A percentile compares a stretch with the other conserved stretches of the same genome.
phyloP scores from a whole-genome alignment of 2,888 invertebrate species.

The Troilus luridus region DNA sequence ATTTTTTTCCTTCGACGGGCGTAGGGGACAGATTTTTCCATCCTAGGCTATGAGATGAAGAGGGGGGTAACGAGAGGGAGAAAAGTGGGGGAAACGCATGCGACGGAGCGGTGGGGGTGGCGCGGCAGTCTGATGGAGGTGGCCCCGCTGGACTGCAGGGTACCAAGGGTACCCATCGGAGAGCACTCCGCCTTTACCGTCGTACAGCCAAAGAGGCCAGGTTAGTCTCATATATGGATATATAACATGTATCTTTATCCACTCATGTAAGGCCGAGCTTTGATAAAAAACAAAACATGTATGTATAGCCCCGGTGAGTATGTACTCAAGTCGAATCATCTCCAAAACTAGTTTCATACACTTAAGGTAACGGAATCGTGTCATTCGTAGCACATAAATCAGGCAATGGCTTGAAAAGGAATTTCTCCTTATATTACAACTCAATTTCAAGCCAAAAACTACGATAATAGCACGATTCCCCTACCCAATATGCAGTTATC shows the following conservation, averaged over 20 bases:
- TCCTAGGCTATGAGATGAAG: neutral
- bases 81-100: conserved; percentile 25
- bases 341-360: too few relatives aligned
- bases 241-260: neutral
- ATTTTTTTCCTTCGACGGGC: neutral
- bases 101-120: conserved; percentile 57
- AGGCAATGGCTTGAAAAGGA: too few relatives aligned
- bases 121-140: conserved; percentile 62
- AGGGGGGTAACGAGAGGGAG: conserved; percentile 15
- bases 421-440: too few relatives aligned
- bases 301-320: too few relatives aligned
- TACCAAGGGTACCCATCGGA: conserved; percentile 66
- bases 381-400: too few relatives aligned
- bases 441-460: too few relatives aligned
- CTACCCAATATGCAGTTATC: too few relatives aligned
- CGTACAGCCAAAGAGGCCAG: conserved; percentile 73
- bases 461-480: too few relatives aligned
- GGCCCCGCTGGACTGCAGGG: conserved; percentile 80
- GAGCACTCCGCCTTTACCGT: conserved; percentile 76
- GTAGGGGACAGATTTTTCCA: neutral
- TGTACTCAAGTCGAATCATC: too few relatives aligned
- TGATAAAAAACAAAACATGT: too few relatives aligned
- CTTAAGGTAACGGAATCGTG: too few relatives aligned
- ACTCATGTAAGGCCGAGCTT: too few relatives aligned
- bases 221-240: conserved; percentile 66